Conservation (phyloP, 2,797 vertebrate genomes). For the Darevskia nairensis region DNA sequence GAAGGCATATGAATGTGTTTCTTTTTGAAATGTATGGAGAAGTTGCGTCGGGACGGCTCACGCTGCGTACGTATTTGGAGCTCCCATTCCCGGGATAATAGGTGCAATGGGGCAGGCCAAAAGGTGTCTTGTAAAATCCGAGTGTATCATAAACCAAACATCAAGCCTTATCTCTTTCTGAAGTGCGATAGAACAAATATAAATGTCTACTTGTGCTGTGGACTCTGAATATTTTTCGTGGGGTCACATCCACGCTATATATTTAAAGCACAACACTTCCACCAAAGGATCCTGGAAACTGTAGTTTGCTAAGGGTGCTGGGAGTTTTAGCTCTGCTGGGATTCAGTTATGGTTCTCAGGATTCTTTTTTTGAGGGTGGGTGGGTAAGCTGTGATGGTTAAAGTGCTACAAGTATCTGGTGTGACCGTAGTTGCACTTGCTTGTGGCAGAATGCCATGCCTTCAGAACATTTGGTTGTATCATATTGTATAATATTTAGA, state of each 20-base stretch:
- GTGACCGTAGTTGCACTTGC: no score
- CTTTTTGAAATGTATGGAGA: neutral
- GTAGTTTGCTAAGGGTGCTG: no score
- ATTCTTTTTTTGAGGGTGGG: no score
- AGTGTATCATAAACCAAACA: constrained; percentile 64
- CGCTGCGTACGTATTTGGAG: neutral
- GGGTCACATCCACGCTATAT: neutral
- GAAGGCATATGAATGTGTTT: neutral
- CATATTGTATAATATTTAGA: neutral
- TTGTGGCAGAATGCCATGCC: neutral
- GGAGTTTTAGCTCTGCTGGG: no score
- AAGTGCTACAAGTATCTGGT: no score
- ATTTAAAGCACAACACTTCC: neutral
- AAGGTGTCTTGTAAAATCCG: constrained; percentile 67
- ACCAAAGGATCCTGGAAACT: no score
- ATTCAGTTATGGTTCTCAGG: no score
- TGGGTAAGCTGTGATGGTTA: no score
- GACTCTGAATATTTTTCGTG: neutral
- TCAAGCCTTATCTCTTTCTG: constrained; percentile 51
- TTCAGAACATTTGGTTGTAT: neutral
- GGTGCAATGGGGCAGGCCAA: neutral
- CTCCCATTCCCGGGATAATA: neutral
- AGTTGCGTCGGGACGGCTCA: neutral
- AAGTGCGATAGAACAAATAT: constrained; percentile 28
- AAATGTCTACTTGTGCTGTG: constrained; percentile 2